phyloP scores from a whole-genome alignment of 2,113 vertebrate species.

The Scomber scombrus region DNA sequence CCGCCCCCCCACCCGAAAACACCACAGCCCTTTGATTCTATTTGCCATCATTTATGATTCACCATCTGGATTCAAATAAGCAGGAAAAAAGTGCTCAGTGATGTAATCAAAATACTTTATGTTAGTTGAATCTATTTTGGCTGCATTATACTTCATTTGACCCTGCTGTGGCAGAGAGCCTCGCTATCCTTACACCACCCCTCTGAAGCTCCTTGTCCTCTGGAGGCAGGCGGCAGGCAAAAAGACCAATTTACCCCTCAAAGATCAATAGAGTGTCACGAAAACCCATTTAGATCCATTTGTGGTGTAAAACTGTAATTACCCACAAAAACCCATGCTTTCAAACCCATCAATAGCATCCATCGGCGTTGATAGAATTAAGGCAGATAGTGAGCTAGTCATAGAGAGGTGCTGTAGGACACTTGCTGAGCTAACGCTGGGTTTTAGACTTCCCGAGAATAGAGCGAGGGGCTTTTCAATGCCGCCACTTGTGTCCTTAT shows the following conservation, averaged over 20 bases:
- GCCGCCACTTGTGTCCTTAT: constrained; percentile 28
- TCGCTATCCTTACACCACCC: constrained; percentile 19
- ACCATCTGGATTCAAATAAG: neutral
- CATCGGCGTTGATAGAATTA: constrained; percentile 63
- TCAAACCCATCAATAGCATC: constrained; percentile 69
- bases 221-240: constrained; percentile 39
- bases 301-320: constrained; percentile 78
- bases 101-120: neutral
- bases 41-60: constrained; percentile 43
- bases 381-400: constrained; percentile 38
- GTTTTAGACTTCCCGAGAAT: constrained; percentile 41
- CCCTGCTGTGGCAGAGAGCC: constrained; percentile 5
- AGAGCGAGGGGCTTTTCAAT: constrained; percentile 12
- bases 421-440: constrained; percentile 23
- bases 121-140: constrained; percentile 24
- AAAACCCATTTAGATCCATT: constrained; percentile 81
- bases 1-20: too few relatives aligned
- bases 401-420: constrained; percentile 17
- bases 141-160: constrained; percentile 7
- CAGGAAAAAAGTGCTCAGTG: neutral
- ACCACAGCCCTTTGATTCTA: constrained; percentile 4
- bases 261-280: constrained; percentile 72
- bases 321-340: constrained; percentile 70
- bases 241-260: constrained; percentile 65
- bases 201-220: constrained; percentile 29